Evolutionary conservation across 2,888 invertebrate genomes (phyloP), one percentile per base, ranked within the genome.

Genomic region (Orthonychiurus folsomi): DNA sequence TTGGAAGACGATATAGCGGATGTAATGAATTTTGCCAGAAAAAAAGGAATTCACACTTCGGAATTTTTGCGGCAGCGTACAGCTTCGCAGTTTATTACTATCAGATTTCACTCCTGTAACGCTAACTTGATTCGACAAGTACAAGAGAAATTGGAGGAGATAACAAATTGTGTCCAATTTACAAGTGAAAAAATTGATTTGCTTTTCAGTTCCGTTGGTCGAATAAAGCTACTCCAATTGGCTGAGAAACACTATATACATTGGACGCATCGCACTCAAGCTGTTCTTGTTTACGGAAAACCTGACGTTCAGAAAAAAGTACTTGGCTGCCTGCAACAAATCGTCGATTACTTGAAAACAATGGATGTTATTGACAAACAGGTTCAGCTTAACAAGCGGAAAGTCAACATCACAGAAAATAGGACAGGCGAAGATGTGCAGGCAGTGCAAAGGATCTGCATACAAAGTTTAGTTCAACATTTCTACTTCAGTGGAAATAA

Each of bases 241-340:
- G 48, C n/a, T 12, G 50, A n/a, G 50, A 55, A 28, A 1, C 20
- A 21, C 1, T 63, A 26, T 55, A 20, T 63, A 1, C 28, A 59
- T 24, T 25, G 25, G 50, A 60, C 56, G 9, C 15, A 26, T 26
- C 50, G 24, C 20, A 56, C 37, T 52, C 20, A 48, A 0, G 23
- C n/a, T 12, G 18, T 63, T 27, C 56, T 48, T 21, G 23, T 63
- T 18, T 63, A 63, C 24, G 63, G 63, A 23, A n/a, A 2, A 3
- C 5, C 3, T 12, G 48, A 53, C 26, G 27, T 54, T 1, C 56
- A 62, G 21, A 37, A 62, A 48, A 15, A 54, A 20, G 26, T 54
- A 1, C 1, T 1, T 18, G 23, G 3, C 25, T 12, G n/a, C 3
- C 47, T 62, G 2, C 3, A 54, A 28, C 20, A 47, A 1, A 54